Conservation (phyloP, 2,113 vertebrate species). For the Recurvirostra avosetta region DNA sequence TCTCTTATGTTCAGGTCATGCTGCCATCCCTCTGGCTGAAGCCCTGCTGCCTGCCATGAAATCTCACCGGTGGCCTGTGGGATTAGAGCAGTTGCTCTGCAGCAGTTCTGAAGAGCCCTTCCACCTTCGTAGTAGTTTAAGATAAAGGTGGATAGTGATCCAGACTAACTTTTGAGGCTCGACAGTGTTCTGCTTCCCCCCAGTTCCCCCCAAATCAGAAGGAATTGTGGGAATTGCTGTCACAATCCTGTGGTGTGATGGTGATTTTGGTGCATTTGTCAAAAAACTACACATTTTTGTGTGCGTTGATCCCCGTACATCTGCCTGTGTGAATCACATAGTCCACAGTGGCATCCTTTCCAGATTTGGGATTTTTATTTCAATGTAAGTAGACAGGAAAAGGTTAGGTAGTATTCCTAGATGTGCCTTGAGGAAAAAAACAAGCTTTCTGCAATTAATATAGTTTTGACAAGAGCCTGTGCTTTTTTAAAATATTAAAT, state of each 20-base stretch:
- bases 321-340: not conserved
- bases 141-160: not conserved
- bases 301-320: not conserved
- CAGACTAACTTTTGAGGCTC: not conserved
- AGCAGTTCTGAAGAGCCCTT: not conserved
- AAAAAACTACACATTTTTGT: not conserved
- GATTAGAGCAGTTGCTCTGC: not conserved
- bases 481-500: not conserved
- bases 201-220: not conserved
- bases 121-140: not conserved
- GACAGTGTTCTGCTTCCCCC: not conserved
- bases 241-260: not conserved
- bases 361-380: not conserved
- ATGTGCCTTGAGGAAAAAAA: not conserved
- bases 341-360: not conserved
- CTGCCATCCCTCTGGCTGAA: not conserved
- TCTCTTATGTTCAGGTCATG: fast-evolving
- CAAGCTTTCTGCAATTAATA: not conserved
- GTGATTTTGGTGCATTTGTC: not conserved
- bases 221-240: not conserved
- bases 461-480: not conserved
- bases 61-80: not conserved
- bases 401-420: not conserved
- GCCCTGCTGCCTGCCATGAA: not conserved
- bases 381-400: not conserved